Percentiles rank a stretch among this genome's conserved stretches.
These are phyloP conservation scores for Hyphantria cunea DNA, from an alignment of 1,140 invertebrate genomes.

Conservation along the genomic window DNA sequence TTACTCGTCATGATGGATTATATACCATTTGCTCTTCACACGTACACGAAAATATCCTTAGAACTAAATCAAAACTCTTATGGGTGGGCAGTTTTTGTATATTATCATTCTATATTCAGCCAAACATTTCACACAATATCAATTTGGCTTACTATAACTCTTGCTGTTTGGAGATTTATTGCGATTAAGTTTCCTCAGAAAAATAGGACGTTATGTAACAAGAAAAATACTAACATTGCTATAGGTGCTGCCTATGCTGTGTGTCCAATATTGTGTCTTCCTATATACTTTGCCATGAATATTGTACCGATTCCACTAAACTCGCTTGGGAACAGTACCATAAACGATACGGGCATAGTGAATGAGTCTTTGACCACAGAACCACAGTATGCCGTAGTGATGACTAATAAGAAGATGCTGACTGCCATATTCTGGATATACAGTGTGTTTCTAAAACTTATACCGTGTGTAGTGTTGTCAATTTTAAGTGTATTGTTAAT, in stretches of 20 bases:
- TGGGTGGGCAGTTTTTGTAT: slow-evolving; percentile 90
- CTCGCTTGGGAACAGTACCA: slow-evolving; percentile 13
- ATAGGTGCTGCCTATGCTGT: slow-evolving; percentile 90
- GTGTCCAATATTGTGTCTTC: slow-evolving; percentile 92
- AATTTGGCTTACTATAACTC: slow-evolving; percentile 94
- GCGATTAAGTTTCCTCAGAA: slow-evolving; percentile 92
- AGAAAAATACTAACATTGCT: slow-evolving; percentile 87
- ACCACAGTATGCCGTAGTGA: slow-evolving; percentile 62
- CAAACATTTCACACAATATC: slow-evolving; percentile 95
- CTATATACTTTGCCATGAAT: slow-evolving; percentile 87
- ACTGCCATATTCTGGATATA: slow-evolving; percentile 79
- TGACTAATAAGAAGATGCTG: slow-evolving; percentile 67
- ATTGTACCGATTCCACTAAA: slow-evolving; percentile 53
- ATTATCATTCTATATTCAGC: slow-evolving; percentile 92
- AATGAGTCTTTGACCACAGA: slow-evolving; percentile 45
- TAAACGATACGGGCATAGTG: slow-evolving; percentile 17
- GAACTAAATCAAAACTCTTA: slow-evolving; percentile 85
- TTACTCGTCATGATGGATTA: slow-evolving; percentile 96
- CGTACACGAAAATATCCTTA: slow-evolving; percentile 84
- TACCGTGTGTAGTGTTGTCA: slow-evolving; percentile 73
- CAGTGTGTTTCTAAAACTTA: slow-evolving; percentile 77
- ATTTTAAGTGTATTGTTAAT: slow-evolving; percentile 74
- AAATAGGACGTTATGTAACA: slow-evolving; percentile 90
- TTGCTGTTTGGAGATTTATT: slow-evolving; percentile 96
- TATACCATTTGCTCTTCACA: slow-evolving; percentile 93